These are phyloP conservation scores for Sardinella longiceps DNA, from an alignment of 2,797 vertebrate species.

Conservation along the genomic window DNA sequence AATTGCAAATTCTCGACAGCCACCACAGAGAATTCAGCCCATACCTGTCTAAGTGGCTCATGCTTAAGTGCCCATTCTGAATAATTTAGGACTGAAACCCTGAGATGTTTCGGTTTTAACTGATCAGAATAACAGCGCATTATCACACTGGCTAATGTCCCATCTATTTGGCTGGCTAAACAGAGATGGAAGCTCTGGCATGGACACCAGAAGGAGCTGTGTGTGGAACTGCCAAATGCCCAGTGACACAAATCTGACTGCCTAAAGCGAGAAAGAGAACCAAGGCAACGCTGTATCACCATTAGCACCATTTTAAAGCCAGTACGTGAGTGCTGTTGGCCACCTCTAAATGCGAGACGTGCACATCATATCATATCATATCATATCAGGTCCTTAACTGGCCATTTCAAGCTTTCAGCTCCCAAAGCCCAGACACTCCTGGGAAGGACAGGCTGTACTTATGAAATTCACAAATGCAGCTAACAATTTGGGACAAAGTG, in stretches of 20 bases:
- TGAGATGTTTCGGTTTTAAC: not conserved
- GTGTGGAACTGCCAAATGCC: not conserved
- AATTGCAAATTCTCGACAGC: not conserved
- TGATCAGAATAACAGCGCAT: not conserved
- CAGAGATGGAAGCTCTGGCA: not conserved
- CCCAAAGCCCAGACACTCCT: not conserved
- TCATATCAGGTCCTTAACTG: not conserved
- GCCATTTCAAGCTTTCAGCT: not conserved
- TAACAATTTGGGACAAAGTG: not conserved
- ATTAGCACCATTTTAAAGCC: not conserved
- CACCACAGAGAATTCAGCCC: not conserved
- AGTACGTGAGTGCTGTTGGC: not conserved
- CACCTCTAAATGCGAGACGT: not conserved
- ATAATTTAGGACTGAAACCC: not conserved
- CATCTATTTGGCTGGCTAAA: not conserved
- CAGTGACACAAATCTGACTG: not conserved
- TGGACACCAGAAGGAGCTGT: not conserved
- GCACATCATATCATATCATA: not conserved
- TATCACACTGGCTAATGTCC: not conserved
- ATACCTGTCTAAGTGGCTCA: not conserved
- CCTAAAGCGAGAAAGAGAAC: not conserved
- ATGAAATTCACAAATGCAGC: conserved; percentile 4
- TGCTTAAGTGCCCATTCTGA: not conserved
- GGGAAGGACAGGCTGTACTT: not conserved
- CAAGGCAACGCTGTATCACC: not conserved